A percentile compares a stretch with the other conserved stretches of the same genome.
Evolutionary conservation across 2,888 invertebrate genomes (phyloP).

Genomic region (Sphaerolaimus hirsutus): DNA sequence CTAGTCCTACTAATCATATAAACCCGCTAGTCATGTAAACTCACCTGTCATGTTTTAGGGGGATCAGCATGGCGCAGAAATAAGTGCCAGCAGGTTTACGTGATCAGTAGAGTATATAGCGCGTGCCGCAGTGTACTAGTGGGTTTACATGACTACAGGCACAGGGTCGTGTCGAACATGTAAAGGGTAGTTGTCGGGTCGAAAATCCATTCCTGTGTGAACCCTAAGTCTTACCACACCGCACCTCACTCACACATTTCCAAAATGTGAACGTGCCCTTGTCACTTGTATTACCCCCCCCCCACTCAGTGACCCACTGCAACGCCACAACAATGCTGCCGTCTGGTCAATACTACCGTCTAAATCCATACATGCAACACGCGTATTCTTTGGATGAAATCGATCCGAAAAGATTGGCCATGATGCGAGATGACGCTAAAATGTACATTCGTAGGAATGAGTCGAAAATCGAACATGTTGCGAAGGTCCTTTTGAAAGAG

Average conservation of each 20-base stretch:
- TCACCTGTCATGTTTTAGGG: too few species aligned
- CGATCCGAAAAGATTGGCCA: constrained; percentile 37
- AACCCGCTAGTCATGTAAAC: too few species aligned
- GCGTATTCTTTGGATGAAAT: constrained; percentile 56
- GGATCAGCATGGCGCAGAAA: too few species aligned
- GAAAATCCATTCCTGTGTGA: background rate
- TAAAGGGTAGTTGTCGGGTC: background rate
- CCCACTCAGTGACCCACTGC: too few species aligned
- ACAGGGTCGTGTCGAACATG: background rate
- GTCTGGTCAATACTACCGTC: constrained; percentile 48
- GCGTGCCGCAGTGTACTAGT: too few species aligned
- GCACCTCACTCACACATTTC: constrained; percentile 44
- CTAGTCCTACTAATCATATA: too few species aligned
- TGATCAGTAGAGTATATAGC: too few species aligned
- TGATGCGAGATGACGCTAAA: constrained; percentile 41
- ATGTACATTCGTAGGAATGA: constrained; percentile 58
- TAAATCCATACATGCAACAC: constrained; percentile 63
- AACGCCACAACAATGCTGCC: constrained; percentile 51
- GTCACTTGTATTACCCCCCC: too few species aligned
- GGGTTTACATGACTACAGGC: too few species aligned
- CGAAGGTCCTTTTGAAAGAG: constrained; percentile 14
- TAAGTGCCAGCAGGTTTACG: too few species aligned
- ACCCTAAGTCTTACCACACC: constrained; percentile 38
- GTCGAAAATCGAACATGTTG: constrained; percentile 36
- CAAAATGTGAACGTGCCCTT: too few species aligned